Evolutionary conservation across 2,888 invertebrate genomes (phyloP).

Genomic region (Agrotis puta): DNA sequence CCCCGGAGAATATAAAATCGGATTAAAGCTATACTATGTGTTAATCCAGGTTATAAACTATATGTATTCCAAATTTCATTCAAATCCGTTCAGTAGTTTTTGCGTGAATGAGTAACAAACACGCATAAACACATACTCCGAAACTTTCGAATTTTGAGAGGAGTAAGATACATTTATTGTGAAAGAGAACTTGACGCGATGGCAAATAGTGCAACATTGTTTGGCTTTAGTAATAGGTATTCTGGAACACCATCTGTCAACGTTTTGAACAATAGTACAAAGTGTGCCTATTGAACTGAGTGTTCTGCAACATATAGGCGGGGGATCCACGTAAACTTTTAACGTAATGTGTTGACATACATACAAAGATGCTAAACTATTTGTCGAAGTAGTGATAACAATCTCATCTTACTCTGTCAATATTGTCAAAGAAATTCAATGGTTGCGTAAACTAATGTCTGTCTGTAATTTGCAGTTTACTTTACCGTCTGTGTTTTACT

Average conservation of each 20-base stretch:
- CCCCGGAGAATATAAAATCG: too few species aligned
- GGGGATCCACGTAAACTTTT: conserved; percentile 8
- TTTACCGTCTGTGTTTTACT: background rate
- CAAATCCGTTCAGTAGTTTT: too few species aligned
- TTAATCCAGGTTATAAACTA: too few species aligned
- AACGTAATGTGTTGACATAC: conserved; percentile 18
- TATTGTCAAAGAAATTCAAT: conserved; percentile 37
- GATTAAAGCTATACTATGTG: too few species aligned
- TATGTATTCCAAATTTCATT: too few species aligned
- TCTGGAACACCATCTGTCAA: conserved; percentile 13
- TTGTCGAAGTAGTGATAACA: conserved; percentile 46
- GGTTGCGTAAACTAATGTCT: conserved; percentile 5
- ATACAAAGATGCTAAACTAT: conserved; percentile 21
- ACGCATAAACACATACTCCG: too few species aligned
- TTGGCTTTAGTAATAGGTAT: conserved; percentile 34
- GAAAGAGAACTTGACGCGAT: conserved; percentile 41
- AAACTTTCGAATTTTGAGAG: too few species aligned
- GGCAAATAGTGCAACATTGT: conserved; percentile 48
- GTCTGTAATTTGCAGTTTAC: background rate
- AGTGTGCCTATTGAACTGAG: conserved; percentile 13
- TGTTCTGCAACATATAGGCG: conserved; percentile 1
- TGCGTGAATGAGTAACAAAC: too few species aligned
- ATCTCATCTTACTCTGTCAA: conserved; percentile 26
- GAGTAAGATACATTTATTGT: conserved; percentile 34
- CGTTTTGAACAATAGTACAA: conserved; percentile 13